Base-by-base conservation (phyloP, 2,888 invertebrate genomes). In the Fragum sueziense region DNA sequence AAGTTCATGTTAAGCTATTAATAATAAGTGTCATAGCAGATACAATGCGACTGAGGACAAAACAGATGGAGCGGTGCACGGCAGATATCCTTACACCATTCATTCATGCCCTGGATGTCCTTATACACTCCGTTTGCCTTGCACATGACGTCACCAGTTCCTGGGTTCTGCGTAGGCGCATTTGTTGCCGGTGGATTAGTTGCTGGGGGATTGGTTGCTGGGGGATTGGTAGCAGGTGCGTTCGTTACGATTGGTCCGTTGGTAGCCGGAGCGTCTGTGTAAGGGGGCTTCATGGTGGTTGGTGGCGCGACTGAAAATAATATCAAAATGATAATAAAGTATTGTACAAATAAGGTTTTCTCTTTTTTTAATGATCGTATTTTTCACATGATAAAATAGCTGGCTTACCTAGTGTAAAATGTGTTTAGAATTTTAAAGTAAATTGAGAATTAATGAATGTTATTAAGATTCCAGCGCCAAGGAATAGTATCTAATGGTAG, bases 71-170 rank as follows among this genome's bases (percentile, higher is more conserved):
- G 22, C 0, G 76, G 71, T 57, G 73, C 51, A 3, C 70, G 51
- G 29, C 78, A 78, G 62, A 62, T 73, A 22, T 27, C 25, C 20
- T 27, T 62, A 41, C 78, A 78, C 78, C 78, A 78, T 4, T 73
- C 61, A 31, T 73, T 62, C 62, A 73, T 73, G 3, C 52, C 52
- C 0, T 37, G 22, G 4, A 41, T 29, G 14, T 25, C 34, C 7
- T 17, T 62, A n/a, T 29, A 78, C 7, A 52, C 22, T 20, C 69
- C 73, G 1, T 29, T 29, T 17, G 73, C 73, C 34, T 73, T 11
- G 54, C 78, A 78, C 17, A 47, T 47, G 47, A 47, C 47, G 47
- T 47, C 47, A 47, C 47, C 47, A 6, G 27, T 47, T 20, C n/a
- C 47, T 14, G 47, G 47, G 47, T 47, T 20, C 47, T 47, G 47